phyloP scores from a whole-genome alignment of 2,113 vertebrate species.

The Sebastes schlegelii region DNA sequence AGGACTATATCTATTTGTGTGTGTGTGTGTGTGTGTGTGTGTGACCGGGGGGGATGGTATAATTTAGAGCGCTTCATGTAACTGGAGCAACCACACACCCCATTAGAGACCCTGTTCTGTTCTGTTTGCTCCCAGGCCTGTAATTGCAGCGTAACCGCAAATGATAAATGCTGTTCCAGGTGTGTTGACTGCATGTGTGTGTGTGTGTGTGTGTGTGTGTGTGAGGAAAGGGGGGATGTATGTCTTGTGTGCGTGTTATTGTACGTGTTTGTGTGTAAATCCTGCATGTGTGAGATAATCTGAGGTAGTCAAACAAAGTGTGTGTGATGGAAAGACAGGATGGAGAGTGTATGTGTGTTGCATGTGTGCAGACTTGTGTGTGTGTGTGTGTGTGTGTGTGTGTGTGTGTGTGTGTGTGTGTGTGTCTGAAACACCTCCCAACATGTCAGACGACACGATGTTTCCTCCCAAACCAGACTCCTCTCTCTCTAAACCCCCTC shows the following conservation, averaged over 20 bases:
- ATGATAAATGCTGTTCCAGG: conserved; percentile 76
- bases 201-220: background rate
- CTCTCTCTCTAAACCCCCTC: background rate
- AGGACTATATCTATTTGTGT: background rate
- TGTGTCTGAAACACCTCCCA: background rate
- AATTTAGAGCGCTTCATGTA: conserved; percentile 44
- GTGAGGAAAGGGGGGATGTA: background rate
- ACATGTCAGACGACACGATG: background rate
- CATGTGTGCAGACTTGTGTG: conserved; percentile 5
- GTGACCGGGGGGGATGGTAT: background rate
- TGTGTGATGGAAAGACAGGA: too few relatives aligned
- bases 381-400: conserved; percentile 15
- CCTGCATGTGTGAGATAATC: too few relatives aligned
- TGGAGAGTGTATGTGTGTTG: conserved; percentile 5
- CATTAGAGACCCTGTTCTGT: conserved; percentile 52
- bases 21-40: background rate
- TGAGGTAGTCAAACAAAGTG: too few relatives aligned
- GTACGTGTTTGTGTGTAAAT: too few relatives aligned
- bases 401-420: too few relatives aligned
- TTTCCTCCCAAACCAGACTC: background rate
- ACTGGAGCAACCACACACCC: conserved; percentile 53
- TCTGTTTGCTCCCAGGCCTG: conserved; percentile 63
- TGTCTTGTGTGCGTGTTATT: too few relatives aligned
- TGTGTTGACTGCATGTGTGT: conserved; percentile 37
- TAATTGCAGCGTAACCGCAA: conserved; percentile 76